These are phyloP conservation scores for Myotis yumanensis DNA, from an alignment of 2,113 vertebrate species.

Conservation along the genomic window DNA sequence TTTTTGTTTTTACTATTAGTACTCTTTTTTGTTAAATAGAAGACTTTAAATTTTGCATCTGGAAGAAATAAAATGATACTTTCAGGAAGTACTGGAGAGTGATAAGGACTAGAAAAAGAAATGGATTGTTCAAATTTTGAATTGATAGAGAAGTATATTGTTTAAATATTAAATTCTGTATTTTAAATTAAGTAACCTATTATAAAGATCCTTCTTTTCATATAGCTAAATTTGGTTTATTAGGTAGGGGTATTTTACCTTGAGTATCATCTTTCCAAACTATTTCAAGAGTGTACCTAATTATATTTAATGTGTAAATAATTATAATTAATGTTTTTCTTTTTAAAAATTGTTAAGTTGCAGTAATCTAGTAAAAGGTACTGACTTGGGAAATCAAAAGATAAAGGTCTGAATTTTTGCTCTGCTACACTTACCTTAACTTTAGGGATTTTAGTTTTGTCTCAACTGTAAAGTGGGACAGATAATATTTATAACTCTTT, in stretches of 20 bases:
- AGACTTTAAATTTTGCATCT: constrained; percentile 6
- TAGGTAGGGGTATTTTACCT: background rate
- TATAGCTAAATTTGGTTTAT: background rate
- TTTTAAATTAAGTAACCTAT: constrained; percentile 19
- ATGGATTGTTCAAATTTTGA: constrained; percentile 12
- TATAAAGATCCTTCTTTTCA: constrained; percentile 4
- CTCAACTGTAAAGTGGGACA: background rate
- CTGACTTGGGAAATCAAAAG: constrained; percentile 1
- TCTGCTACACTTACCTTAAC: background rate
- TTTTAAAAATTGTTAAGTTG: background rate
- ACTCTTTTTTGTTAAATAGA: constrained; percentile 46
- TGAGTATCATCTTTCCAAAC: constrained; percentile 23
- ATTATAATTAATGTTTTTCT: constrained; percentile 1
- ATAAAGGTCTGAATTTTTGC: background rate
- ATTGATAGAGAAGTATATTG: background rate
- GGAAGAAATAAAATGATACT: constrained; percentile 30
- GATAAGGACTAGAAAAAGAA: constrained; percentile 22
- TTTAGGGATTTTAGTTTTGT: background rate
- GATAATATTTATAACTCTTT: constrained; percentile 31
- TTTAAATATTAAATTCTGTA: constrained; percentile 33
- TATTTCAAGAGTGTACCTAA: background rate
- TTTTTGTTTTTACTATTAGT: background rate
- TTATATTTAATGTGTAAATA: constrained; percentile 7
- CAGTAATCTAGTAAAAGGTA: background rate
- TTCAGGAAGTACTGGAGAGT: constrained; percentile 27